These are phyloP conservation scores for Steromphala cineraria DNA, from an alignment of 2,888 invertebrate genomes.

Conservation along the genomic window DNA sequence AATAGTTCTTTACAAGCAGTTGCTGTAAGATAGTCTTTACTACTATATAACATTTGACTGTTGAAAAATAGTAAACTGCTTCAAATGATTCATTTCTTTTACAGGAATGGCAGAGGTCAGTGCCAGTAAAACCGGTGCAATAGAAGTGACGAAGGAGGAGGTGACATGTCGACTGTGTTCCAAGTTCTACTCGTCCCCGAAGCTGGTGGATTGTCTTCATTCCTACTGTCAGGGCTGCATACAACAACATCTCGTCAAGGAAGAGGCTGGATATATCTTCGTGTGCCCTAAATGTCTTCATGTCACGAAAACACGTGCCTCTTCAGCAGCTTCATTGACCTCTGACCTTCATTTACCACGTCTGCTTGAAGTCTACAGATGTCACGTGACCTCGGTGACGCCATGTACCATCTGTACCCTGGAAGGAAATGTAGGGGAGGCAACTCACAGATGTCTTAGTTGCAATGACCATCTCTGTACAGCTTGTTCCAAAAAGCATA, in stretches of 20 bases:
- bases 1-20: too few species aligned
- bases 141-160: background rate
- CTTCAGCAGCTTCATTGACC: background rate
- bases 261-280: background rate
- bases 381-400: background rate
- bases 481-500: background rate
- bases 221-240: background rate
- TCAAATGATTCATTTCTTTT: too few species aligned
- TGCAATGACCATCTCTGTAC: background rate
- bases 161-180: background rate
- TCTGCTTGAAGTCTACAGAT: background rate
- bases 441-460: background rate
- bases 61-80: too few species aligned
- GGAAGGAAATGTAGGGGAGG: background rate
- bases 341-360: background rate
- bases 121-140: background rate
- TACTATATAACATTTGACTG: too few species aligned
- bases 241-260: background rate
- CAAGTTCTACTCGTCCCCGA: background rate
- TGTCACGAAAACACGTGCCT: background rate
- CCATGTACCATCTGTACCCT: background rate
- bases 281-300: background rate
- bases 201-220: background rate
- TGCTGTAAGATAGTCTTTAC: too few species aligned
- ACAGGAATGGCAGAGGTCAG: too few species aligned